Evolutionary conservation across 2,888 invertebrate species (phyloP).

Genomic region (Ctena decussata): DNA sequence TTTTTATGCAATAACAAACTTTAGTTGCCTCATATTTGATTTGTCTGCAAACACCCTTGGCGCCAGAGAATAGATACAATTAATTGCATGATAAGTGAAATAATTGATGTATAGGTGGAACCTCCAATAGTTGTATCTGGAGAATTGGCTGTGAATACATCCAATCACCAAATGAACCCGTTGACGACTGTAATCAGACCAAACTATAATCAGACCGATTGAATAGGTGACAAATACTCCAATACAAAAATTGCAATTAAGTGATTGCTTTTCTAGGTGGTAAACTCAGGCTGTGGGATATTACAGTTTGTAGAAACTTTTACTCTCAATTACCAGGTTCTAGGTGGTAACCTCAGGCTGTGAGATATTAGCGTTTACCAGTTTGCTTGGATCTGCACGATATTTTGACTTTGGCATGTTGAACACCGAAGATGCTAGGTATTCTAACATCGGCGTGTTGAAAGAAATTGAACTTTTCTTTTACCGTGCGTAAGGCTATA

Average conservation of each 20-base stretch:
- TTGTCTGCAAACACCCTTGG: neutral
- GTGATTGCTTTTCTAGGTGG: neutral
- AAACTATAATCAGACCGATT: neutral
- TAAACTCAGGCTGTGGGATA: too few species aligned
- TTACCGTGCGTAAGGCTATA: too few species aligned
- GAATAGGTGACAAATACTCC: neutral
- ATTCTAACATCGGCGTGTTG: too few species aligned
- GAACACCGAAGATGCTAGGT: too few species aligned
- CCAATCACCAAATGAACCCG: neutral
- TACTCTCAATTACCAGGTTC: too few species aligned
- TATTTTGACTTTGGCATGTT: too few species aligned
- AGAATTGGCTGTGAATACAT: neutral
- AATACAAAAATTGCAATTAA: slow-evolving; percentile 2
- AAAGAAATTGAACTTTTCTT: too few species aligned
- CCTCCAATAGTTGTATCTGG: neutral
- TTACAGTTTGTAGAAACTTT: too few species aligned
- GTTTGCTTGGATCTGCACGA: too few species aligned
- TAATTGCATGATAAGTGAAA: neutral
- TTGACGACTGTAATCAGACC: neutral
- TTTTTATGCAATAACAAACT: neutral
- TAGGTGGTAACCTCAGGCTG: too few species aligned
- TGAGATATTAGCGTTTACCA: too few species aligned
- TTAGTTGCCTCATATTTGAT: neutral
- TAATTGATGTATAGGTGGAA: neutral
- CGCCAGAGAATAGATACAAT: neutral